A percentile compares a stretch with the other conserved stretches of the same genome.
Evolutionary conservation across 2,888 invertebrate species (phyloP).

Genomic region (Hypsopygia costalis): DNA sequence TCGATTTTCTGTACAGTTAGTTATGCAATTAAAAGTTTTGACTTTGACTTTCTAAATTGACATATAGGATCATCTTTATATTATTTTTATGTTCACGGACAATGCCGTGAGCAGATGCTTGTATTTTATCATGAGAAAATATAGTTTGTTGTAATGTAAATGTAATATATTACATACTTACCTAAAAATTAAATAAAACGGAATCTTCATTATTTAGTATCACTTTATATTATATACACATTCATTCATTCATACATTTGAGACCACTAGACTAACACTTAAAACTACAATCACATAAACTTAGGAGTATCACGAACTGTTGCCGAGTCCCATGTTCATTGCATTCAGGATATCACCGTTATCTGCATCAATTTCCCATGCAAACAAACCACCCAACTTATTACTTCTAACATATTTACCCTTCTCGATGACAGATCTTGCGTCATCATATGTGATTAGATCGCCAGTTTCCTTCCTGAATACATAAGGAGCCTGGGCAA

Average conservation of each 20-base stretch:
- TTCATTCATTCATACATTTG: constrained; percentile 26
- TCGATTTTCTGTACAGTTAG: too few species aligned
- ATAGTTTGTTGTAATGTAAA: too few species aligned
- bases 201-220: neutral
- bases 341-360: constrained; percentile 71
- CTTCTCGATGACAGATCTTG: constrained; percentile 68
- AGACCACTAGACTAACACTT: constrained; percentile 35
- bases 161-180: neutral
- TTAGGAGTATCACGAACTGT: constrained; percentile 38
- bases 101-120: too few species aligned
- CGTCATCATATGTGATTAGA: constrained; percentile 67
- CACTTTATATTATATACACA: constrained; percentile 2
- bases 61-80: too few species aligned
- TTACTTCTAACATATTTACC: constrained; percentile 72
- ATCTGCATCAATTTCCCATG: constrained; percentile 74
- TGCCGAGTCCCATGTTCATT: constrained; percentile 72
- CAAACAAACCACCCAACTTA: constrained; percentile 67
- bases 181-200: constrained; percentile 1
- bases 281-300: constrained; percentile 30
- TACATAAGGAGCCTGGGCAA: constrained; percentile 72
- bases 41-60: too few species aligned
- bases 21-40: too few species aligned
- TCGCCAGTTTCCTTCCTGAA: constrained; percentile 65
- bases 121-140: too few species aligned
- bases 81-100: too few species aligned